Base-by-base conservation (phyloP, 1,140 invertebrate species). In the Cydia splendana region DNA sequence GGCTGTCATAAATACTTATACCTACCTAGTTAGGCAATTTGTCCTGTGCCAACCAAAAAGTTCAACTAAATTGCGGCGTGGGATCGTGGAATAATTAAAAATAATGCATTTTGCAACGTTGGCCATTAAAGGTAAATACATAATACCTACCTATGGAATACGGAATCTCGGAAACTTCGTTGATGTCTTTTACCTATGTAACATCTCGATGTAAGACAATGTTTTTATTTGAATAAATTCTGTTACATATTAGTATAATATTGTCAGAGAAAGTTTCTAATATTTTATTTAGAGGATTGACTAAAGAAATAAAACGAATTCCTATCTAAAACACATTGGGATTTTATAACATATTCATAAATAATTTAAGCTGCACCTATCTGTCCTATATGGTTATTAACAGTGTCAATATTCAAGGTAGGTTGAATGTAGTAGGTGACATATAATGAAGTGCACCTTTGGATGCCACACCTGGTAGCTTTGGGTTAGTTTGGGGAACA, bases 391-490 rank as follows among this genome's bases (percentile, higher is more conserved):
- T 48, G 3, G 45, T 12, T 7, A 48, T 48, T 13, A 48, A 48
- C 45, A 48, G 12, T 13, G 13, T 48, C 13, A 48, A 7, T 42
- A 42, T 42, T 42, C 38, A 42, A 48, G 45, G 45, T 48, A 48
- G 45, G 12, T 48, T 48, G 45, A 48, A 48, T 48, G 45, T 15
- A 15, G 13, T 48, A 48, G 42, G 13, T 48, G 45, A 48, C 45
- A 12, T 45, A 76, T 65, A 78, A 79, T 78, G 24, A 74, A 77
- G 53, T 85, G 77, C 88, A 91, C 89, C 89, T 91, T 88, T 90
- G 87, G 85, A 87, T 79, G 65, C 20, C 76, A 82, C 89, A 91
- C 89, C 89, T 90, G 88, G 86, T 75, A 76, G 75, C 80, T 84
- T 82, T n/a, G 7, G n/a, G 53, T 18, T 6, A 57, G 77, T 69